Conservation (phyloP, 2,113 vertebrate genomes). For the Neoarius graeffei region DNA sequence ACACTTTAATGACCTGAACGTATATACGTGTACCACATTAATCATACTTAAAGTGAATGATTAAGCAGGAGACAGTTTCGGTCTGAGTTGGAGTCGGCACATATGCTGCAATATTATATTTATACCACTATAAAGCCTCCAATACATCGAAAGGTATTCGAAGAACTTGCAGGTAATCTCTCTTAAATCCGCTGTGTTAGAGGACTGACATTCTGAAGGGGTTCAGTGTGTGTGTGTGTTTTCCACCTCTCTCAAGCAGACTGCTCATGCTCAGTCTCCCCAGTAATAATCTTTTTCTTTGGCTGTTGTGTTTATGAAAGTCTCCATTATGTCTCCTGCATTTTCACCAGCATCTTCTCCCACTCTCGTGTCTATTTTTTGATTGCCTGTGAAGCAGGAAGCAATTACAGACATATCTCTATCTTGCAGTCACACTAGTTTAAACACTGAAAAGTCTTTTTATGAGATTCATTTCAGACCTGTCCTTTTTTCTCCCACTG, state of each 20-base stretch:
- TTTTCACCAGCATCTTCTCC: constrained; percentile 28
- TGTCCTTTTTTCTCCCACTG: not conserved
- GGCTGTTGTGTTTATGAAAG: constrained; percentile 26
- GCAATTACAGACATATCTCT: constrained; percentile 34
- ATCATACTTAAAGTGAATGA: constrained; percentile 18
- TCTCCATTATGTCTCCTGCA: not conserved
- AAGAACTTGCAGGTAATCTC: constrained; percentile 53
- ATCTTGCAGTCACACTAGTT: constrained; percentile 1
- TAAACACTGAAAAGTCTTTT: not conserved
- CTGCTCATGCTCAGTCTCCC: not conserved
- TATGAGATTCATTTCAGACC: constrained; percentile 3
- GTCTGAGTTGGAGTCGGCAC: constrained; percentile 15
- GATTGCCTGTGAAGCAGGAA: constrained; percentile 32
- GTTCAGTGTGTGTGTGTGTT: constrained; percentile 4
- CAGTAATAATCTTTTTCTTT: constrained; percentile 25
- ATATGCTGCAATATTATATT: constrained; percentile 41
- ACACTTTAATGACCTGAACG: constrained; percentile 29
- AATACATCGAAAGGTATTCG: constrained; percentile 48
- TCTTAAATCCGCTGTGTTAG: constrained; percentile 26
- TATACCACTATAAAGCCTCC: constrained; percentile 47
- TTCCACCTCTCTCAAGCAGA: constrained; percentile 6
- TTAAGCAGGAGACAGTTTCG: constrained; percentile 28
- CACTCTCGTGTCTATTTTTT: not conserved
- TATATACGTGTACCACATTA: constrained; percentile 3
- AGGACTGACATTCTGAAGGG: not conserved